Evolutionary conservation across 2,888 invertebrate genomes (phyloP), one percentile per base, ranked within the genome.

Genomic region (Bhutanitis thaidina): DNA sequence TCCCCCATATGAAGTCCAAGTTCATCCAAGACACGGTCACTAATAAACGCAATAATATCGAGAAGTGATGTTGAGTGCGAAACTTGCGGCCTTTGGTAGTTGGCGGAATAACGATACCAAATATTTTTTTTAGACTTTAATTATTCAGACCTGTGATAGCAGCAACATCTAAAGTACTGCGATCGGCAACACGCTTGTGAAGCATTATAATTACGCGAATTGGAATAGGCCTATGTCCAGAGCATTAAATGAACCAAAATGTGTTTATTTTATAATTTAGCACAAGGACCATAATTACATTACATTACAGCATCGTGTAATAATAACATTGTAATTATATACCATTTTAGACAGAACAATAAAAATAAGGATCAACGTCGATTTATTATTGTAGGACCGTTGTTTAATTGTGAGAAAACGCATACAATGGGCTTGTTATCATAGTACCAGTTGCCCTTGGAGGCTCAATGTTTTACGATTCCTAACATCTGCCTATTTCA

Each of bases 391-490:
- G 35, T 30, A 15, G 14, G 27, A 15, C 14, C 27, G 14, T 32
- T 32, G 25, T 54, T 55, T 65, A 62, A 67, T 55, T 63, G 65
- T 69, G 69, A 59, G 69, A 69, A 65, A 61, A 55, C 34, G 7
- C 37, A 20, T 16, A 69, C 67, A 69, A 69, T 66, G 52, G 60
- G 40, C 58, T 46, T 51, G 54, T 43, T 45, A 25, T 46, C 30
- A 10, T 16, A 39, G 40, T 51, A 46, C 54, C 49, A 37, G 62
- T 59, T 60, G 59, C 57, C 69, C 67, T 69, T 69, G 65, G 53
- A 48, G 50, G 43, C 53, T 54, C 48, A 45, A 55, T 58, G 10
- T 37, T 36, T 14, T 25, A 30, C n/a, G n/a, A 27, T 7, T 16
- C 27, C 7, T 39, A 27, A 27, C 3, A 40, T 29, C 7, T 27